Conservation (phyloP, 1,140 invertebrate species). For the Hyles vespertilio region DNA sequence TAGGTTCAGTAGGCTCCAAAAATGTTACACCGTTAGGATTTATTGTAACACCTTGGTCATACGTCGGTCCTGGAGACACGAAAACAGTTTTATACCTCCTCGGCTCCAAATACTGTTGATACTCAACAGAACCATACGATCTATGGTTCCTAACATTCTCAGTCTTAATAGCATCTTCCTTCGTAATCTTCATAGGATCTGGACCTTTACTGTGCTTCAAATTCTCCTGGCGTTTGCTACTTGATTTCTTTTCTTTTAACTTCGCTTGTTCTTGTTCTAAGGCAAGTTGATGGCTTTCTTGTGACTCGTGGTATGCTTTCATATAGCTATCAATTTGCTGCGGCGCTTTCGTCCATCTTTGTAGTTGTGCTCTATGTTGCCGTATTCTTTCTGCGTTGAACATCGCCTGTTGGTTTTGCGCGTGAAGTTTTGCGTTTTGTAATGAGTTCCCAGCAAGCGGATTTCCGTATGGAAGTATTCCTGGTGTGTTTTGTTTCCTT, state of each 20-base stretch:
- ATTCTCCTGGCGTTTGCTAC: neutral
- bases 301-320: constrained; percentile 67
- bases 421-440: constrained; percentile 56
- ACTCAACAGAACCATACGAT: constrained; percentile 53
- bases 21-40: constrained; percentile 47
- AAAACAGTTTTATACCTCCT: constrained; percentile 40
- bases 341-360: constrained; percentile 50
- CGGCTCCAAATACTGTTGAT: constrained; percentile 42
- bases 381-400: constrained; percentile 62
- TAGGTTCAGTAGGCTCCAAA: constrained; percentile 18
- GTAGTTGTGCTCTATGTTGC: constrained; percentile 62
- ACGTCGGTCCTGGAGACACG: constrained; percentile 36
- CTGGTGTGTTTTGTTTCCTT: constrained; percentile 22
- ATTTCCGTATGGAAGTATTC: constrained; percentile 53
- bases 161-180: constrained; percentile 32
- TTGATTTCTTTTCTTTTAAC: constrained; percentile 27
- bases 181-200: constrained; percentile 37
- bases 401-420: constrained; percentile 66
- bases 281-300: constrained; percentile 65
- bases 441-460: constrained; percentile 57
- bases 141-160: constrained; percentile 58
- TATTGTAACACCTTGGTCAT: constrained; percentile 54
- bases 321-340: constrained; percentile 61
- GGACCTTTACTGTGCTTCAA: constrained; percentile 15
- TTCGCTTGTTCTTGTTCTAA: constrained; percentile 59